Base-by-base conservation (phyloP, 2,797 vertebrate species). In the Gymnothorax javanicus region DNA sequence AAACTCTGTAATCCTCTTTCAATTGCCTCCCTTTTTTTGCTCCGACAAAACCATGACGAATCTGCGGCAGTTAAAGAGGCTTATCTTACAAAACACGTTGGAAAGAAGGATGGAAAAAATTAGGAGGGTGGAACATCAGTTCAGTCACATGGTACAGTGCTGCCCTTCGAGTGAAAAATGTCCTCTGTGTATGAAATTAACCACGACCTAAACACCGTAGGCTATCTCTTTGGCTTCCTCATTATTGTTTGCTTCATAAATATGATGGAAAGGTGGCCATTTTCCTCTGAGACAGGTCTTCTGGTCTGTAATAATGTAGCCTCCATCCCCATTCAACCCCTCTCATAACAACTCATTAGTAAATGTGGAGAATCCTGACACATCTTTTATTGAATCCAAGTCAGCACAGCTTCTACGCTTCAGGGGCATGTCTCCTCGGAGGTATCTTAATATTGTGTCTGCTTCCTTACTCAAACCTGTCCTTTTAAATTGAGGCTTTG, bases 1-100 rank as follows among this genome's bases (percentile, higher is more conserved):
- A 62, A 82, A 88, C 64, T 85, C 88, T 89, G 60, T 88, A 90
- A 91, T 91, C 87, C 33, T 17, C 71, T 81, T 88, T 87, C 11
- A 73, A 84, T 77, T 85, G 62, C 75, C 67, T 87, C 23, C 25
- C 62, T 86, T 87, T 88, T 89, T 57, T 69, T 25, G n/a, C 27
- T 3, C 58, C 54, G 56, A 87, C 83, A 87, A 87, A 79, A 81
- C 58, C 7, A 58, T 56, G 54, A 79, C 89, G 86, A 83, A 87
- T 89, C 17, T 84, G 67, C 81, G 82, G 33, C 84, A n/a, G 84
- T 71, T 77, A 86, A 86, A 60, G 43, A 62, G 85, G 86, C 52
- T 89, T 88, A 88, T 81, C 86, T 79, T 11, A 17, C 67, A 88
- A 59, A 87, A 79, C 7, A 85, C 50, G 57, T 84, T 88, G 64